Percentiles rank a stretch among this genome's conserved stretches.
phyloP scores from a whole-genome alignment of 2,797 vertebrate species.

The Triplophysa yarkandensis region DNA sequence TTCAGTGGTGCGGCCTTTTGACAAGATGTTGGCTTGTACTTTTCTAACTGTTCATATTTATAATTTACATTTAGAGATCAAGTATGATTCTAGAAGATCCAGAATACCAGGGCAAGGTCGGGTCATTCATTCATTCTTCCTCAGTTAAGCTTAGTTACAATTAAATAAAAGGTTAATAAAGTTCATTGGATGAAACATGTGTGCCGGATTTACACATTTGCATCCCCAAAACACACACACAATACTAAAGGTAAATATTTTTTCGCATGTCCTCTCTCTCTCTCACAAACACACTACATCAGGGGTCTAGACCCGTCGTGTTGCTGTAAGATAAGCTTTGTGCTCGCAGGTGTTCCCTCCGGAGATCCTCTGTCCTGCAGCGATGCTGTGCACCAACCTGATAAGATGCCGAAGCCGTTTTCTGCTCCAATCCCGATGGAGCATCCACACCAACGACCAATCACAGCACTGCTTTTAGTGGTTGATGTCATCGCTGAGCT shows the following conservation, averaged over 20 bases:
- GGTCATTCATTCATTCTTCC: no score
- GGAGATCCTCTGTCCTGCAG: constrained; percentile 73
- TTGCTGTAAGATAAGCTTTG: constrained; percentile 74
- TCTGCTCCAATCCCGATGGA: constrained; percentile 50
- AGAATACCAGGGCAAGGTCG: neutral
- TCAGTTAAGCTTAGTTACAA: no score
- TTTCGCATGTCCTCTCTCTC: constrained; percentile 17
- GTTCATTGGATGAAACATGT: no score
- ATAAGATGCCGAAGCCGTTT: constrained; percentile 71
- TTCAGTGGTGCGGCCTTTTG: neutral
- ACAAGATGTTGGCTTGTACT: neutral
- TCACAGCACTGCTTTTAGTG: constrained; percentile 61
- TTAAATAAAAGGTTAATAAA: no score
- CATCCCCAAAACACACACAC: constrained; percentile 15
- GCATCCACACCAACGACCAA: constrained; percentile 54
- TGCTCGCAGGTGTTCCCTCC: constrained; percentile 71
- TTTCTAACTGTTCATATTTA: neutral
- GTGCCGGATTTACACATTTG: neutral
- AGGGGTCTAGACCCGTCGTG: constrained; percentile 76
- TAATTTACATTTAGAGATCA: neutral
- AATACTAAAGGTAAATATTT: constrained; percentile 32
- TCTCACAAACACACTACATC: constrained; percentile 63
- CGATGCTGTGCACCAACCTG: constrained; percentile 72
- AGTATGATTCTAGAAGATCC: neutral
- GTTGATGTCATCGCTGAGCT: constrained; percentile 66